Evolutionary conservation across 2,113 vertebrate species (phyloP).

Genomic region (Hirundichthys speculiger): DNA sequence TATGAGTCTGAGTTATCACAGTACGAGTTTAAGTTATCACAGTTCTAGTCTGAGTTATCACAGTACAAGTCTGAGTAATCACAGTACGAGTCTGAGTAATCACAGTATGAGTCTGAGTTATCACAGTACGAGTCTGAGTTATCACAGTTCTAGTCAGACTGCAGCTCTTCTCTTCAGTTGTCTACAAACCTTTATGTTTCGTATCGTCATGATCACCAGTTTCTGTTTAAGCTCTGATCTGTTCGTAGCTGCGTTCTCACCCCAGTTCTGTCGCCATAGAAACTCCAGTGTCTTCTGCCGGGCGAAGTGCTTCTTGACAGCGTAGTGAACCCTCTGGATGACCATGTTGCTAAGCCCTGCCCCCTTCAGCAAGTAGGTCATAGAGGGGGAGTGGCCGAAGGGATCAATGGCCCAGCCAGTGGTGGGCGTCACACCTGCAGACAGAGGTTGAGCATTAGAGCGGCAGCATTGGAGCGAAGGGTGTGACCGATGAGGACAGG

Average conservation of each 20-base stretch:
- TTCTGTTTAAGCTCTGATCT: no score
- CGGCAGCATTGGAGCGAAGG: background rate
- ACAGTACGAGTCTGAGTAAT: no score
- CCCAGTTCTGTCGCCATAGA: slow-evolving; percentile 95
- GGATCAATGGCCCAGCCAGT: slow-evolving; percentile 91
- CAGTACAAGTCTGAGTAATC: no score
- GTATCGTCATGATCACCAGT: no score
- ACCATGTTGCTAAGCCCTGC: slow-evolving; percentile 89
- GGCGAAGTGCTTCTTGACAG: slow-evolving; percentile 91
- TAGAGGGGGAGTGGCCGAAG: slow-evolving; percentile 92
- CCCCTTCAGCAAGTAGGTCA: slow-evolving; percentile 90
- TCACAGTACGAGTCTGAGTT: no score
- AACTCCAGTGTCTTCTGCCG: slow-evolving; percentile 87
- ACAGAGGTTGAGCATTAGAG: background rate
- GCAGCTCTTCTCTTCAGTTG: no score
- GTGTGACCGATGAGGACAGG: background rate
- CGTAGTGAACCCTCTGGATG: slow-evolving; percentile 92
- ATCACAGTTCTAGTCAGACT: no score
- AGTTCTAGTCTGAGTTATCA: no score
- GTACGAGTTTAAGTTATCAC: no score
- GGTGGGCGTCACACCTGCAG: slow-evolving; percentile 87
- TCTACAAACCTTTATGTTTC: no score
- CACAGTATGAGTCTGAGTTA: no score
- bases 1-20: no score
- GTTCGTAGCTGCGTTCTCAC: slow-evolving; percentile 64